A percentile compares a stretch with the other conserved stretches of the same genome.
These are phyloP conservation scores for Cephus rjabovi DNA, from an alignment of 2,888 invertebrate genomes.

Conservation along the genomic window DNA sequence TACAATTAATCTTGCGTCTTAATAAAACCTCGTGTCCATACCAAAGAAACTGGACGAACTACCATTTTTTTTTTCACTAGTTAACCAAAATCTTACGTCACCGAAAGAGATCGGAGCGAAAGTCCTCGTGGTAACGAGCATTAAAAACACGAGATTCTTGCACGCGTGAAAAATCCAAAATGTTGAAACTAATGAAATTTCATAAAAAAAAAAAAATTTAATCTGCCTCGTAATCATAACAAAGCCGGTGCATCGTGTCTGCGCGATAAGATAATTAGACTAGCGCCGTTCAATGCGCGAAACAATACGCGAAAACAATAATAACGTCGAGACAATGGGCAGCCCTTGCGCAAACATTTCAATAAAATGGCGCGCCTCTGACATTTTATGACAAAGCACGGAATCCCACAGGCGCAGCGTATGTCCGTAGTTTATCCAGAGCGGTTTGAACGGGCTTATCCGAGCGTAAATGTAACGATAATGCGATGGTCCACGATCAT, in stretches of 20 bases:
- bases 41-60: neutral
- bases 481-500: constrained; percentile 53
- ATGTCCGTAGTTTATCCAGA: constrained; percentile 53
- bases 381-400: constrained; percentile 5
- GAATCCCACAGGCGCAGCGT: neutral
- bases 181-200: neutral
- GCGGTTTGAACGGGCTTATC: constrained; percentile 57
- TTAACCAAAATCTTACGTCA: neutral
- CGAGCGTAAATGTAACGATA: constrained; percentile 64
- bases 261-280: neutral
- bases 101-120: neutral
- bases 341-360: neutral
- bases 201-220: neutral
- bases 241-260: neutral
- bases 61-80: neutral
- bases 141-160: neutral
- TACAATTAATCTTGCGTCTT: neutral
- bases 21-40: neutral
- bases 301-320: neutral
- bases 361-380: constrained; percentile 1
- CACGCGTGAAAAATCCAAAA: neutral
- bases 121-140: neutral
- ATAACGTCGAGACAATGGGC: neutral
- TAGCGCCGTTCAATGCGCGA: neutral
- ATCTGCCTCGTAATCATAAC: neutral